These are phyloP conservation scores for Drosophila rhopaloa DNA, from an alignment of 1,140 invertebrate species.

Conservation along the genomic window DNA sequence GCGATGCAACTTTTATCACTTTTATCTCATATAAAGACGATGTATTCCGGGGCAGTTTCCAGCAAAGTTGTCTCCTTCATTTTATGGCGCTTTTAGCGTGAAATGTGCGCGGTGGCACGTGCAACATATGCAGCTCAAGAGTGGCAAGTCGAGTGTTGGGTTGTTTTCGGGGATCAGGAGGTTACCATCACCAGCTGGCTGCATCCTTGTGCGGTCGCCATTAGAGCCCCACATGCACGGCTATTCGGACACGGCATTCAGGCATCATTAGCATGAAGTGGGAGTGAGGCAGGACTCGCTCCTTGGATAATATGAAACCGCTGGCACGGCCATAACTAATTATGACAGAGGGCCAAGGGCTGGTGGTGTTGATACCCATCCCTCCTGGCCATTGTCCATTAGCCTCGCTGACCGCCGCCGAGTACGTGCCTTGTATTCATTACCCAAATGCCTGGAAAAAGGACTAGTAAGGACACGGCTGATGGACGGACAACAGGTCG, in stretches of 20 bases:
- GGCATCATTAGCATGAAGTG: conserved; percentile 62
- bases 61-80: conserved; percentile 25
- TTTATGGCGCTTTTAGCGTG: conserved; percentile 63
- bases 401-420: conserved; percentile 36
- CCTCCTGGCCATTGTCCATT: conserved; percentile 29
- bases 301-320: conserved; percentile 54
- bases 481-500: conserved; percentile 27
- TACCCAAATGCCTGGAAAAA: conserved; percentile 22
- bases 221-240: conserved; percentile 16
- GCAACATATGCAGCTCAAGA: conserved; percentile 11
- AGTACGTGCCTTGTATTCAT: conserved; percentile 50
- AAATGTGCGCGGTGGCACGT: conserved; percentile 45
- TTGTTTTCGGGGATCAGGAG: not conserved
- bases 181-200: conserved; percentile 5
- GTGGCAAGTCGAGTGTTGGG: not conserved
- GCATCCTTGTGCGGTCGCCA: conserved; percentile 42
- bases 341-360: conserved; percentile 32
- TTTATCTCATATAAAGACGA: not conserved
- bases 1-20: conserved; percentile 18
- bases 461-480: not conserved
- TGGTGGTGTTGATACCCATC: not conserved
- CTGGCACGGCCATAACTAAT: conserved; percentile 65
- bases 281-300: not conserved
- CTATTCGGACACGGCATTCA: conserved; percentile 23
- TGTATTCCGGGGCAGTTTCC: conserved; percentile 11